These are phyloP conservation scores for Cromileptes altivelis DNA, from an alignment of 2,113 vertebrate genomes.

Conservation along the genomic window DNA sequence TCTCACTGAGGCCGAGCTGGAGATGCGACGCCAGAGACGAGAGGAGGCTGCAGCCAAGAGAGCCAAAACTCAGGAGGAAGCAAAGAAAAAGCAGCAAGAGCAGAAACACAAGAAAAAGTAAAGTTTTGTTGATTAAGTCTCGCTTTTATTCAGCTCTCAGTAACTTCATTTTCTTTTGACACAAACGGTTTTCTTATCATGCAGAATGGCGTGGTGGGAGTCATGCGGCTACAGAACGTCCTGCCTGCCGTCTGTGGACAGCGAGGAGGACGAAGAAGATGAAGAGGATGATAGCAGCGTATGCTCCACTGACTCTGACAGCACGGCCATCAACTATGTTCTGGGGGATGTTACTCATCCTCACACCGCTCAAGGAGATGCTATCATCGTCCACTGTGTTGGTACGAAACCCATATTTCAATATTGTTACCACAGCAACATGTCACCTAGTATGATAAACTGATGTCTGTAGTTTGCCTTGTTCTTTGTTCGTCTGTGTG, in stretches of 20 bases:
- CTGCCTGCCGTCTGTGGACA: conserved; percentile 87
- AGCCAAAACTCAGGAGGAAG: conserved; percentile 86
- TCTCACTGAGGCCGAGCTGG: conserved; percentile 86
- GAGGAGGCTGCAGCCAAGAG: conserved; percentile 89
- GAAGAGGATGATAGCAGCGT: conserved; percentile 70
- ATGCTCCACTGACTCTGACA: conserved; percentile 79
- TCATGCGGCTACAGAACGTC: conserved; percentile 87
- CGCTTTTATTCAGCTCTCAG: neutral
- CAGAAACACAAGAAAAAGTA: conserved; percentile 90
- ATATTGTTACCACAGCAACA: neutral
- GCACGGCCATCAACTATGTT: conserved; percentile 85
- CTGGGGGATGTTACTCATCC: conserved; percentile 94
- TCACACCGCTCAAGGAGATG: conserved; percentile 85
- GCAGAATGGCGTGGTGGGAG: conserved; percentile 93
- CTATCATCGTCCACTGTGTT: conserved; percentile 92
- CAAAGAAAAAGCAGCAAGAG: conserved; percentile 84
- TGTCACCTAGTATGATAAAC: neutral
- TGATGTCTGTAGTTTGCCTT: neutral
- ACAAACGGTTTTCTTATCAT: neutral
- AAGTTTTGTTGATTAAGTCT: neutral
- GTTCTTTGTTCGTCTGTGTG: neutral
- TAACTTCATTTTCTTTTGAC: neutral
- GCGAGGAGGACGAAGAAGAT: conserved; percentile 79
- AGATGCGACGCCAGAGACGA: conserved; percentile 81
- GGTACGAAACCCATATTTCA: conserved; percentile 77